phyloP scores from a whole-genome alignment of 1,140 invertebrate genomes.

The Penaeus chinensis region DNA sequence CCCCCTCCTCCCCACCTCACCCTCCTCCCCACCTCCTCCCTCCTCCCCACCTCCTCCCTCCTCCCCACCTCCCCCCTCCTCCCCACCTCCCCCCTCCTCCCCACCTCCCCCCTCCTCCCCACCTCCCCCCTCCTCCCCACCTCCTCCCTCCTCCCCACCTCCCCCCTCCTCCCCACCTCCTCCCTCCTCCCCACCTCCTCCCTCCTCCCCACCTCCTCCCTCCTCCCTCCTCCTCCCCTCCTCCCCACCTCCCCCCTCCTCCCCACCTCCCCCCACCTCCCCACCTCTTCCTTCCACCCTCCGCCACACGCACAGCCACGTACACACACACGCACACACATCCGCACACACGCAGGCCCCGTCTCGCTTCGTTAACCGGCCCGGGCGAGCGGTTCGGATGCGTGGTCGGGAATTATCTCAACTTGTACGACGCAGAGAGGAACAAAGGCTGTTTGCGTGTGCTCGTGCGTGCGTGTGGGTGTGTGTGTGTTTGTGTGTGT shows the following conservation, averaged over 20 bases:
- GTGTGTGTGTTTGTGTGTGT: too few relatives aligned
- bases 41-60: not conserved
- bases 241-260: not conserved
- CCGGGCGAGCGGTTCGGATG: too few relatives aligned
- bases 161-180: too few relatives aligned
- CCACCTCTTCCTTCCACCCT: not conserved
- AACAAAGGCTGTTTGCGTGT: too few relatives aligned
- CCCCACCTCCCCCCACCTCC: not conserved
- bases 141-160: not conserved
- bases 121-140: not conserved
- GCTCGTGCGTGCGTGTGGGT: too few relatives aligned
- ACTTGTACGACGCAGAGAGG: too few relatives aligned
- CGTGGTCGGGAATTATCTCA: too few relatives aligned
- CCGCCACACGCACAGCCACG: too few relatives aligned
- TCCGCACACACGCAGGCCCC: not conserved
- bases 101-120: not conserved
- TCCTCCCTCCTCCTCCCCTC: not conserved
- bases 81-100: not conserved
- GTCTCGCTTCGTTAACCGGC: too few relatives aligned
- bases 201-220: not conserved
- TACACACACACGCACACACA: not conserved
- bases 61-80: too few relatives aligned
- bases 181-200: slow-evolving; percentile 3
- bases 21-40: not conserved
- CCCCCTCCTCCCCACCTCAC: not conserved